phyloP scores from a whole-genome alignment of 1,140 invertebrate genomes.

The Conus ventricosus region DNA sequence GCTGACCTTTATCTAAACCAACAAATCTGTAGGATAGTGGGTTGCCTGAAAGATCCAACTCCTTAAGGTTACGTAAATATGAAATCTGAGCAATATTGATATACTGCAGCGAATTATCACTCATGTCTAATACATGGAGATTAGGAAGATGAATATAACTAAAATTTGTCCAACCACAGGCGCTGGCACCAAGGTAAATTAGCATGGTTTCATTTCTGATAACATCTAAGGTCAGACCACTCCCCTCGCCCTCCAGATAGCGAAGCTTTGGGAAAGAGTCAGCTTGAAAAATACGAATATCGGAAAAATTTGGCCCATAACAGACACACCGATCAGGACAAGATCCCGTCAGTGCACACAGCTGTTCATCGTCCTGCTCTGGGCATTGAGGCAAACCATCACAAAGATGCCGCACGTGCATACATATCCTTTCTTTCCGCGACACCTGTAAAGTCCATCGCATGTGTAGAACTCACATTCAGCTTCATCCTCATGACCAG shows the following conservation, averaged over 20 bases:
- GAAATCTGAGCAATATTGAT: too few relatives aligned
- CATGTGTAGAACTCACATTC: too few relatives aligned
- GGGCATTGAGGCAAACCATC: too few relatives aligned
- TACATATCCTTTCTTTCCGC: background rate
- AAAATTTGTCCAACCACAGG: conserved; percentile 2
- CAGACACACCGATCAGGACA: conserved; percentile 47
- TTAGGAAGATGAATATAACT: background rate
- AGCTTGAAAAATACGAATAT: background rate
- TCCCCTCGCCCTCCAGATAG: background rate
- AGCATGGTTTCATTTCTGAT: background rate
- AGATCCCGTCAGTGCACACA: conserved; percentile 5
- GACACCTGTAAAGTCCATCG: too few relatives aligned
- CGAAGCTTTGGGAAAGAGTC: background rate
- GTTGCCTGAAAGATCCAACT: too few relatives aligned
- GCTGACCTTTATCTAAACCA: too few relatives aligned
- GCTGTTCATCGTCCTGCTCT: background rate
- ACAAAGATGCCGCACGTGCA: too few relatives aligned
- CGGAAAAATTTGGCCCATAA: background rate
- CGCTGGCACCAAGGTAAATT: background rate
- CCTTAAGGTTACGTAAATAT: too few relatives aligned
- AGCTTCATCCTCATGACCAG: too few relatives aligned
- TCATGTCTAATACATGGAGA: conserved; percentile 17
- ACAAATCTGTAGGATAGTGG: too few relatives aligned
- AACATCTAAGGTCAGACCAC: too few relatives aligned
- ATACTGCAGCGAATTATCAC: conserved; percentile 24